Percentiles rank a stretch among this genome's conserved stretches.
Conservation (phyloP, 2,113 vertebrate genomes). For the Passerina amoena region DNA sequence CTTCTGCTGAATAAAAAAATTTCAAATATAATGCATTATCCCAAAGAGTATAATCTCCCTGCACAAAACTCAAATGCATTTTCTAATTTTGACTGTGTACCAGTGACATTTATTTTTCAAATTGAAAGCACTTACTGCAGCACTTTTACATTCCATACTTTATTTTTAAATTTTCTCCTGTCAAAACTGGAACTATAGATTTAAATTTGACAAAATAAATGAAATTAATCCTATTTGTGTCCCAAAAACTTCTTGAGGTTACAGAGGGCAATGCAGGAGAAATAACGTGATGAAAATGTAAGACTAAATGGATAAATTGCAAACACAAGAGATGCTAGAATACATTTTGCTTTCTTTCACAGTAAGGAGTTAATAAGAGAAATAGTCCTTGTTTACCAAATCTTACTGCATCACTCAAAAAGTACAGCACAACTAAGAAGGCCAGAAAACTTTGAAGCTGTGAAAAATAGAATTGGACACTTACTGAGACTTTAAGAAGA, state of each 20-base stretch:
- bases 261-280: rapidly evolving
- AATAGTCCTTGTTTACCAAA: background rate
- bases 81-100: background rate
- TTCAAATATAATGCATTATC: background rate
- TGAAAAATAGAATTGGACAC: background rate
- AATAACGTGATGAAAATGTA: background rate
- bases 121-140: background rate
- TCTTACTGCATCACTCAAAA: background rate
- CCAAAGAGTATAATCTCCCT: background rate
- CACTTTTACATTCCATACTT: background rate
- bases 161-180: background rate
- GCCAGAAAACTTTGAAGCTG: background rate
- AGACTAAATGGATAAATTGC: background rate
- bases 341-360: background rate
- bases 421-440: background rate
- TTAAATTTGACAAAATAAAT: background rate
- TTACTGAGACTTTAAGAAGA: background rate
- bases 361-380: background rate
- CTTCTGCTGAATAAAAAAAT: background rate
- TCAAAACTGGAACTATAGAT: background rate
- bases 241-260: background rate
- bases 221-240: background rate
- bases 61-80: background rate
- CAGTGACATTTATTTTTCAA: background rate
- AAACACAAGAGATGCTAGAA: background rate